Percentiles rank a stretch among this genome's conserved stretches.
Conservation (phyloP, 2,113 vertebrate species). For the Triplophysa rosa region DNA sequence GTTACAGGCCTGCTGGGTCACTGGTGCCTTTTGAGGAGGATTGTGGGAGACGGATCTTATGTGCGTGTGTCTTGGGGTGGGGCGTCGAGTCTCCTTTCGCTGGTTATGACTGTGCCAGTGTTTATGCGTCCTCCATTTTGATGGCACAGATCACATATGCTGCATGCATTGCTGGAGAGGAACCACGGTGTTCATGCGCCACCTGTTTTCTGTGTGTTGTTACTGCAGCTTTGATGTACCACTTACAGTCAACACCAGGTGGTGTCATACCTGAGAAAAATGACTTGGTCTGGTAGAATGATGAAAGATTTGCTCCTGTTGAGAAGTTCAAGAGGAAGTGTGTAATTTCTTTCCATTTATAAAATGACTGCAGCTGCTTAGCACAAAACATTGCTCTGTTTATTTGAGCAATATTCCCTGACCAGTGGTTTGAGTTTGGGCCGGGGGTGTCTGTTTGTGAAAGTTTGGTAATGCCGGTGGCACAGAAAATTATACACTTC, state of each 20-base stretch:
- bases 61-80: constrained; percentile 1
- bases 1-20: constrained; percentile 41
- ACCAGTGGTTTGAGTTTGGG: not conserved
- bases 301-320: not conserved
- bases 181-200: constrained; percentile 26
- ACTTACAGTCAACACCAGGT: constrained; percentile 46
- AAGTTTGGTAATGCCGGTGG: not conserved
- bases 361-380: not conserved
- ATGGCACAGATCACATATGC: constrained; percentile 57
- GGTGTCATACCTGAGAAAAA: constrained; percentile 28
- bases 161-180: constrained; percentile 45
- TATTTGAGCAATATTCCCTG: constrained; percentile 21
- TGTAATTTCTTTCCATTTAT: constrained; percentile 10
- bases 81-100: not conserved
- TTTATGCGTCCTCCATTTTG: constrained; percentile 56
- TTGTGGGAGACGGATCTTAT: constrained; percentile 21
- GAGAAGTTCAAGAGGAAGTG: constrained; percentile 4
- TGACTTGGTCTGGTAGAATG: constrained; percentile 14
- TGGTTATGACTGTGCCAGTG: constrained; percentile 41
- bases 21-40: constrained; percentile 45
- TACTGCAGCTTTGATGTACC: constrained; percentile 45
- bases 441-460: not conserved
- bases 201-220: constrained; percentile 46
- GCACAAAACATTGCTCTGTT: constrained; percentile 24
- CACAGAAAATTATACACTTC: not conserved